Evolutionary conservation across 2,113 vertebrate species (phyloP), one percentile per base, ranked within the genome.

Genomic region (Thunnus thynnus): DNA sequence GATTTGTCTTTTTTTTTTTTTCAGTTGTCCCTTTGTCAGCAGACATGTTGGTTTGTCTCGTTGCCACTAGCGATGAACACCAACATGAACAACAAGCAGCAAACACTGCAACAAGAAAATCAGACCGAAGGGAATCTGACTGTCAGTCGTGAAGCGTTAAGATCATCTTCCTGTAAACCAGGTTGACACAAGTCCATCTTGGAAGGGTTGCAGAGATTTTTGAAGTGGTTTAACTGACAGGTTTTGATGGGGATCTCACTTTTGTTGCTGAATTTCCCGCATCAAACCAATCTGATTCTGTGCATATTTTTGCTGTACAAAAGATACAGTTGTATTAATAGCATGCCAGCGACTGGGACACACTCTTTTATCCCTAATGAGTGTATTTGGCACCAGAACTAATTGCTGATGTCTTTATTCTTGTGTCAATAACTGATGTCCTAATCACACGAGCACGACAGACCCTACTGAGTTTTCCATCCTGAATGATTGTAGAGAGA

Each of bases 291-390:
- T n/a, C 16, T 12, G 18, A 9, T 41, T 36, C 7, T 41, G 36
- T 7, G 13, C 10, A 20, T 12, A 22, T 57, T 55, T 58, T 46
- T 51, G 3, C 44, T 22, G 27, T 61, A 51, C 18, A 13, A 47
- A 32, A 20, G 46, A 69, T 25, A 11, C 3, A 65, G 27, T 46
- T 75, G 48, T 56, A 60, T 85, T 72, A 84, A 60, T 80, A 41
- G 64, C 32, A 61, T 10, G 48, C 44, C 66, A 50, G 22, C 3
- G 30, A 56, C 47, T 48, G 16, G n/a, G 27, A 12, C n/a, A 46
- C 41, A 32, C 22, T 44, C 27, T 13, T 51, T 36, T 41, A 7
- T 80, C 16, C 20, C 52, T 82, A 89, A 85, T 85, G 80, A 89
- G 74, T 14, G 47, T 52, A 27, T 87, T 72, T 87, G 83, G 76